Percentiles rank a stretch among this genome's conserved stretches.
phyloP scores from a whole-genome alignment of 2,888 invertebrate genomes.

The Parochlus steinenii region DNA sequence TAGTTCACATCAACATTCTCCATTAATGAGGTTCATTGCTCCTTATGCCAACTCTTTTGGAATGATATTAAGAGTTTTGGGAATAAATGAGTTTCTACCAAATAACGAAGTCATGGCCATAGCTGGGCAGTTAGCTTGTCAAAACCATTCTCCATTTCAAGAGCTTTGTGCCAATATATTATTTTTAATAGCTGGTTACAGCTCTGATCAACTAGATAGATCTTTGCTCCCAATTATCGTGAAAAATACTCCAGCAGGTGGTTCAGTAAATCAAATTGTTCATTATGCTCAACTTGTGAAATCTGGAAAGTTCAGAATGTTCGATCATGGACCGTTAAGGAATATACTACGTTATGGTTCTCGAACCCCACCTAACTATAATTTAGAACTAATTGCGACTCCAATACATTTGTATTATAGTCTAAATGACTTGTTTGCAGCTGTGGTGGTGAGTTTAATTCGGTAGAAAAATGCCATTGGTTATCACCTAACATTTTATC shows the following conservation, averaged over 20 bases:
- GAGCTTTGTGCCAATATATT: constrained; percentile 47
- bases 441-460: constrained; percentile 25
- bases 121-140: constrained; percentile 36
- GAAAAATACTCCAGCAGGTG: constrained; percentile 51
- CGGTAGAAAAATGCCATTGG: too few relatives aligned
- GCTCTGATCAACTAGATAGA: constrained; percentile 41
- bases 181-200: constrained; percentile 46
- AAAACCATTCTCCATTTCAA: constrained; percentile 36
- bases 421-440: constrained; percentile 35
- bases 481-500: too few relatives aligned
- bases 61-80: constrained; percentile 23
- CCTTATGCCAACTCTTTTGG: constrained; percentile 19
- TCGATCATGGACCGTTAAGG: constrained; percentile 35
- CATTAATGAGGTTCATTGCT: constrained; percentile 28
- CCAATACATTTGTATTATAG: constrained; percentile 50
- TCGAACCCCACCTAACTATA: constrained; percentile 38
- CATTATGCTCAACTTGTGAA: constrained; percentile 53
- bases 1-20: constrained; percentile 36
- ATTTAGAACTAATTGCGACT: constrained; percentile 36
- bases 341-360: constrained; percentile 39
- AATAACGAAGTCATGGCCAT: constrained; percentile 33
- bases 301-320: constrained; percentile 37
- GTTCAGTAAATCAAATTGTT: constrained; percentile 47
- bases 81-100: constrained; percentile 47
- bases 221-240: constrained; percentile 50